Evolutionary conservation across 2,888 invertebrate species (phyloP), one percentile per base, ranked within the genome.

Genomic region (Lithophane semibrunnea): DNA sequence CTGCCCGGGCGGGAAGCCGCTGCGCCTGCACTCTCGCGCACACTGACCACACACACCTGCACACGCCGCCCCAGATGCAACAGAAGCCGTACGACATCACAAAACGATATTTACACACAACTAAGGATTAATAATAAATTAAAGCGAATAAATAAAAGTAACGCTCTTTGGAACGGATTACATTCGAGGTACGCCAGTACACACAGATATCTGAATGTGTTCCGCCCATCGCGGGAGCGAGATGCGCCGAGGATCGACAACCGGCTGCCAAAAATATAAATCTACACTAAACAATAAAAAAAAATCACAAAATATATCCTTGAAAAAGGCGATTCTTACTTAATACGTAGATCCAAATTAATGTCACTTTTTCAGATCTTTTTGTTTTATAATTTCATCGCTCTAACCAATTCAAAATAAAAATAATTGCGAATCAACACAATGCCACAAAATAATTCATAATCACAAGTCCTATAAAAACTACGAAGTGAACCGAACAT

Each of bases 161-260:
- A 85, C 93, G 94, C 94, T 95, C 95, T 96, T 96, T 96, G 96
- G 96, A 95, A 94, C 94, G 92, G 94, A 92, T 93, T 92, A 90
- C 92, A 91, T 92, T 92, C 93, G 93, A 94, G 93, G 94, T 94
- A 92, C 92, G 86, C 80, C 83, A 79, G 88, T 88, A 89, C 88
- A 88, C 83, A 86, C 83, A 76, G 83, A 68, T 80, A 79, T 82
- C 80, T 81, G 89, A 89, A 90, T 88, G 89, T 86, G 88, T 88
- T 88, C 92, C 91, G 89, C 76, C 84, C 88, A 75, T 76, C 83
- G 74, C 76, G 77, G 60, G 83, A 81, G 78, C 86, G 78, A 79
- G 78, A 42, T 52, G 78, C 80, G 85, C 85, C 84, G 83, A 79
- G 64, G 77, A 52, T 81, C 67, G 44, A 80, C 70, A 75, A 78